phyloP scores from a whole-genome alignment of 2,113 vertebrate genomes.

The Axis porcinus region DNA sequence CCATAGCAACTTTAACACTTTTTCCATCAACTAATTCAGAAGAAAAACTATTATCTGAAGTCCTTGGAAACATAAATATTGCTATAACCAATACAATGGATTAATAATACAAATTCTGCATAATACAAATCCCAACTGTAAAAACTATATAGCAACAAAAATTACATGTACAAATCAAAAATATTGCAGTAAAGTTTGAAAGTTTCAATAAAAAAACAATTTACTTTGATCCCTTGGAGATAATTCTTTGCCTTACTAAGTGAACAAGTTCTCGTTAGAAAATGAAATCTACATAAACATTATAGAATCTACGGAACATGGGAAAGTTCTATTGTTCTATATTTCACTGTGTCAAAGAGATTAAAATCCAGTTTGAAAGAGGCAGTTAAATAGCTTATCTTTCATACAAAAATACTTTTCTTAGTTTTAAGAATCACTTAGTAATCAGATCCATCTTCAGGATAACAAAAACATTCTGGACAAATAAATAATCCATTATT shows the following conservation, averaged over 20 bases:
- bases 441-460: slow-evolving; percentile 30
- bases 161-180: slow-evolving; percentile 10
- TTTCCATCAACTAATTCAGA: neutral
- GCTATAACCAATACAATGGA: neutral
- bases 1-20: neutral
- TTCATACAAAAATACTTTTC: neutral
- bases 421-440: slow-evolving; percentile 37
- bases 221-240: neutral
- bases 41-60: slow-evolving; percentile 26
- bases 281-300: slow-evolving; percentile 7
- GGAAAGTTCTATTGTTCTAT: neutral
- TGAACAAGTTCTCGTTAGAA: neutral
- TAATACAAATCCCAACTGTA: slow-evolving; percentile 11
- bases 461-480: slow-evolving; percentile 27
- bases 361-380: slow-evolving; percentile 23
- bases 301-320: neutral
- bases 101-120: neutral
- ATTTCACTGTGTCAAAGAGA: neutral
- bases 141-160: neutral
- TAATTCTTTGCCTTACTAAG: neutral
- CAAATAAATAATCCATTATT: slow-evolving; percentile 43
- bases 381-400: neutral
- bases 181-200: neutral
- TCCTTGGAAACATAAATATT: neutral
- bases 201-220: neutral